Evolutionary conservation across 2,797 vertebrate genomes (phyloP).

Genomic region (Pangasius macronema): DNA sequence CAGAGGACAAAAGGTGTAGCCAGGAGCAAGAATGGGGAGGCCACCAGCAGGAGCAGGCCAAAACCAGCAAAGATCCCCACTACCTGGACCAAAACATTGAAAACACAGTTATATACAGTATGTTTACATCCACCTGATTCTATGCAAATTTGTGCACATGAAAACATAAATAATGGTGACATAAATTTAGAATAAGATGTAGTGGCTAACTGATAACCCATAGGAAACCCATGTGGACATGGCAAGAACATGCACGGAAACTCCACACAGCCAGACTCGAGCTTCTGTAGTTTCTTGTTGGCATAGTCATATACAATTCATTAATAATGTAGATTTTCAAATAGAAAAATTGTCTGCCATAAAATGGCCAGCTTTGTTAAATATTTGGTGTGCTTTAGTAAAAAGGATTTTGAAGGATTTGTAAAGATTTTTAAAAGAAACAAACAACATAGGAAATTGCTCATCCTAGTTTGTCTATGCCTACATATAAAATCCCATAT

Average conservation of each 20-base stretch:
- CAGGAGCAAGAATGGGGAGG: conserved; percentile 93
- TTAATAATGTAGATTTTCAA: not conserved
- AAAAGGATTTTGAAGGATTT: not conserved
- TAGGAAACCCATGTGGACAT: not conserved
- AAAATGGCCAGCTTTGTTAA: not conserved
- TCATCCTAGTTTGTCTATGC: not conserved
- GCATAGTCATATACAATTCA: not conserved
- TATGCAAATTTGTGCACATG: not conserved
- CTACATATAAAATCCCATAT: not conserved
- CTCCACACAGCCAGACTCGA: not conserved
- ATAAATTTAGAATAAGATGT: not conserved
- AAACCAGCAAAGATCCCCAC: conserved; percentile 98
- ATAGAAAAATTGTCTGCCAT: not conserved
- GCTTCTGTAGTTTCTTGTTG: not conserved
- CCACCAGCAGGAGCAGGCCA: conserved; percentile 91
- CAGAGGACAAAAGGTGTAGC: conserved; percentile 96
- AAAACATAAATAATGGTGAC: not conserved
- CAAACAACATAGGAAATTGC: not conserved
- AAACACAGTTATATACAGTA: not conserved
- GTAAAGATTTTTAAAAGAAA: not conserved
- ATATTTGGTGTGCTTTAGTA: not conserved
- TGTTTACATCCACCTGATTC: not conserved
- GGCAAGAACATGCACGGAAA: not conserved
- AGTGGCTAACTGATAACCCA: not conserved
- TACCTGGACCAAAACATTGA: conserved; percentile 74